Evolutionary conservation across 2,888 invertebrate species (phyloP).

Genomic region (Pristionchus entomophagus): DNA sequence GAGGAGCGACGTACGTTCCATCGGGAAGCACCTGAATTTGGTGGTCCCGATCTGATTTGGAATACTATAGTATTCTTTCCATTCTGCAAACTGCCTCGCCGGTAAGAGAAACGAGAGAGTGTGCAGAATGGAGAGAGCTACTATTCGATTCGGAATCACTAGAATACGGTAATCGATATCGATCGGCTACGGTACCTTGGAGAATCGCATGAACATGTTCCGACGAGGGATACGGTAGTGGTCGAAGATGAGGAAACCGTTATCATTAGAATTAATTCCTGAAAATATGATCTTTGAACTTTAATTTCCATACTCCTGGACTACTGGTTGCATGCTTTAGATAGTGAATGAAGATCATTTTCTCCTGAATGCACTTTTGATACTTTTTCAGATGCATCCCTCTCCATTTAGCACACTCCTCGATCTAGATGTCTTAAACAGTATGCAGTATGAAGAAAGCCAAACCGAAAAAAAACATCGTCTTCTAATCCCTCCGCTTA

Average conservation of each 20-base stretch:
- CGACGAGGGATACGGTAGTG: conserved; percentile 89
- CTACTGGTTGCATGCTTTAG: conserved; percentile 79
- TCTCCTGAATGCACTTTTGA: background rate
- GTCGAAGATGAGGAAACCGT: conserved; percentile 91
- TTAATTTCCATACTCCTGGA: background rate
- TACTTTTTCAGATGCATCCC: no score
- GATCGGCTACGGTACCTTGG: conserved; percentile 82
- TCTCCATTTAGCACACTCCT: no score
- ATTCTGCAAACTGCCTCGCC: no score
- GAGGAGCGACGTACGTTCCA: conserved; percentile 90
- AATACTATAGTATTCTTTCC: no score
- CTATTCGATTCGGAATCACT: no score
- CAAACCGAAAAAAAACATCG: no score
- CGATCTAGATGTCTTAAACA: no score
- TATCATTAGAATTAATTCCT: conserved; percentile 88
- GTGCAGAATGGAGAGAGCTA: no score
- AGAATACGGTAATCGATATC: background rate
- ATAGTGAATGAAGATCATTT: background rate
- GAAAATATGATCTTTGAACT: background rate
- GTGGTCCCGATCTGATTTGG: conserved; percentile 83
- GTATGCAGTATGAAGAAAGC: no score
- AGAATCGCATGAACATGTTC: conserved; percentile 94
- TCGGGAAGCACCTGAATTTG: conserved; percentile 78
- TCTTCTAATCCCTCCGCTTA: no score
- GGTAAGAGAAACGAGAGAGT: no score